Conservation (phyloP, 2,888 invertebrate genomes). For the Eretmocerus hayati region DNA sequence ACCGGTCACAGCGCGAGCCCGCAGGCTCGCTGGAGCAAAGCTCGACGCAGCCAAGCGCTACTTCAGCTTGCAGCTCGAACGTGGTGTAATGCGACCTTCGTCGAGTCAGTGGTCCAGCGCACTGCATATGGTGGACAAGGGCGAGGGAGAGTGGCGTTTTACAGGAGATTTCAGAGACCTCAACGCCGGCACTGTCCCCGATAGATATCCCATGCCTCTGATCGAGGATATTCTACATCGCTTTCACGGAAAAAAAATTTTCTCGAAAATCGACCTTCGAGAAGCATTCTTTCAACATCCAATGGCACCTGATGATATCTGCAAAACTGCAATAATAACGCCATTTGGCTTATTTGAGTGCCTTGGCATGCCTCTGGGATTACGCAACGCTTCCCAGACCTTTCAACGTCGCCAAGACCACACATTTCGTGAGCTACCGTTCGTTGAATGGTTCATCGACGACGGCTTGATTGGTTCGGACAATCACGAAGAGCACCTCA, state of each 20-base stretch:
- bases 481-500: slow-evolving; percentile 16
- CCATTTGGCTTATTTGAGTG: slow-evolving; percentile 1
- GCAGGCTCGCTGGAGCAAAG: neutral
- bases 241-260: neutral
- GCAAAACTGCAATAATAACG: neutral
- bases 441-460: slow-evolving; percentile 20
- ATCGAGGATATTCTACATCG: neutral
- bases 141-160: neutral
- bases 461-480: slow-evolving; percentile 22
- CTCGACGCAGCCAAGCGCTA: neutral
- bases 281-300: neutral
- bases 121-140: neutral
- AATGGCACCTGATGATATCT: neutral
- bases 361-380: neutral
- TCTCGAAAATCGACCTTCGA: neutral
- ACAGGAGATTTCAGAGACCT: slow-evolving; percentile 1
- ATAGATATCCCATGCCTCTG: neutral
- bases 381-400: slow-evolving; percentile 1
- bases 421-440: slow-evolving; percentile 19
- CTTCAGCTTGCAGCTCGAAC: neutral
- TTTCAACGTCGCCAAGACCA: neutral
- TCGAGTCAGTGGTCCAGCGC: neutral
- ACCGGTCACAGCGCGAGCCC: neutral
- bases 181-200: neutral
- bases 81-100: neutral